Conservation (phyloP, 2,113 vertebrate species). For the Struthio camelus region DNA sequence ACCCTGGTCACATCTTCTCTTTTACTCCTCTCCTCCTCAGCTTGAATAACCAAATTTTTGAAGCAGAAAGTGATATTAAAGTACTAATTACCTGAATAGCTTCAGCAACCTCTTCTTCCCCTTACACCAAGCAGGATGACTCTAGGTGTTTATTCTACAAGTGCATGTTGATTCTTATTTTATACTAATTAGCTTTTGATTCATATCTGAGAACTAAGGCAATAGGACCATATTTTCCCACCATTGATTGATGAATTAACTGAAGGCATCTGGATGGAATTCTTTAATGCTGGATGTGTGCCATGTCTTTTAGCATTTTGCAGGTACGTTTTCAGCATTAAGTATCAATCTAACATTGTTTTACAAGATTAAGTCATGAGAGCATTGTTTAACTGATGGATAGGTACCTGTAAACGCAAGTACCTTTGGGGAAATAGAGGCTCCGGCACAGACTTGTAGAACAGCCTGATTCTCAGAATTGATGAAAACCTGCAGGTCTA, state of each 20-base stretch:
- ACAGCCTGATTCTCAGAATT: background rate
- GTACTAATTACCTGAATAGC: background rate
- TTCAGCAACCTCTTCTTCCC: background rate
- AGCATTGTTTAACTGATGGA: background rate
- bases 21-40: background rate
- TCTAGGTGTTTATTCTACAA: conserved; percentile 46
- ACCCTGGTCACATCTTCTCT: background rate
- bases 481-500: background rate
- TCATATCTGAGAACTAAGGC: conserved; percentile 70
- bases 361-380: background rate
- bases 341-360: background rate
- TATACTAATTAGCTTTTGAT: conserved; percentile 72
- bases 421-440: background rate
- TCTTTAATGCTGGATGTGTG: conserved; percentile 53
- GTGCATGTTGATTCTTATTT: conserved; percentile 66
- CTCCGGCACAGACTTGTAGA: background rate
- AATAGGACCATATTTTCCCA: conserved; percentile 46
- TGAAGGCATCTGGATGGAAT: conserved; percentile 46
- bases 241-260: conserved; percentile 77
- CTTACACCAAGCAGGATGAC: conserved; percentile 10
- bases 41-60: background rate
- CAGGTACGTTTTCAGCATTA: conserved; percentile 6
- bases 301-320: conserved; percentile 36
- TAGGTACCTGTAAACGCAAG: background rate
- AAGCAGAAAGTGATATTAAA: background rate